Evolutionary conservation across 2,113 vertebrate genomes (phyloP), one percentile per base, ranked within the genome.

Genomic region (Ia io): DNA sequence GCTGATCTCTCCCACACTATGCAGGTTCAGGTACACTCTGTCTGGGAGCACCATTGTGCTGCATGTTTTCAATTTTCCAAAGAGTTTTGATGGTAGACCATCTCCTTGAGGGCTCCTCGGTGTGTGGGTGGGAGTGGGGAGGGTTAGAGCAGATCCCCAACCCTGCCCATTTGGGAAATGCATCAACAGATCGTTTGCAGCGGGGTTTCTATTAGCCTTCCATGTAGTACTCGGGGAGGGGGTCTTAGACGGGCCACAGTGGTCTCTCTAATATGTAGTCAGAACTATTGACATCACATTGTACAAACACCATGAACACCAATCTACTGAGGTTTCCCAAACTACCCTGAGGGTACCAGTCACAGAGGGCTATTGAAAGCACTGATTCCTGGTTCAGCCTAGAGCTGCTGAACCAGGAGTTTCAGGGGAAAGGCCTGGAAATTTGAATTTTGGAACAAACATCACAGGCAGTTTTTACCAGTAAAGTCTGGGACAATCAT

Each of bases 11-110:
- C 17, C 6, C 0, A 89, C 13, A 78, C 93, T 95, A 37, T 73
- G 73, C 83, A 7, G 67, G 40, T 79, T 90, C 6, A 56, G 47
- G 40, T 20, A 88, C 7, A 2, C n/a, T 85, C 0, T 73, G 97
- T 92, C 95, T 96, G 95, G 94, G 94, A 92, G 89, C 96, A 89
- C 84, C 87, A 95, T 93, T 95, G 90, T 91, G 69, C 3, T 47
- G 47, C 96, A 97, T 95, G 97, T 96, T 5, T 87, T 74, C 20
- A 20, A 76, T 18, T 82, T 95, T 16, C 69, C 32, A 65, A 74
- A 44, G 59, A 65, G 37, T 83, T 20, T 83, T 13, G 8, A 40
- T 14, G 12, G 40, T 7, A 77, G 40, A 84, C 37, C 14, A 51
- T 8, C 16, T 70, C 56, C 32, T 23, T 1, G 16, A 56, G 37